A percentile compares a stretch with the other conserved stretches of the same genome.
phyloP scores from a whole-genome alignment of 2,113 vertebrate species.

The Nansenia antarctica region DNA sequence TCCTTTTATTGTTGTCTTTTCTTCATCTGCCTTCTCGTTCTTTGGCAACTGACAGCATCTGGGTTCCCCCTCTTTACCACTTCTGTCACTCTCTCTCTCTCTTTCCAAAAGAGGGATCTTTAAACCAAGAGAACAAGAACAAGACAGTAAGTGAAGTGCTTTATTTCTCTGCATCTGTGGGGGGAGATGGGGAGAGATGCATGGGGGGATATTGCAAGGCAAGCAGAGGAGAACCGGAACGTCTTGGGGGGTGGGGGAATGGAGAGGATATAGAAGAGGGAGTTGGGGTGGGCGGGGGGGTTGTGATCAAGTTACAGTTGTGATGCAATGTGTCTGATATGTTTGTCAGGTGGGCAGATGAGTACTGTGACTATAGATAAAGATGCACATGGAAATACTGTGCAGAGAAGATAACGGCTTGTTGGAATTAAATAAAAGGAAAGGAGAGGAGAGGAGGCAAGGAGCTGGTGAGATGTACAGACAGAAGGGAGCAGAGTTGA shows the following conservation, averaged over 20 bases:
- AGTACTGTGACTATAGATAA: not conserved
- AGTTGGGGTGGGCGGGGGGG: not conserved
- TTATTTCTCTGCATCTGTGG: slow-evolving; percentile 31
- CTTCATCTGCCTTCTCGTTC: slow-evolving; percentile 34
- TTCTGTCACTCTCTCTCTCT: slow-evolving; percentile 49
- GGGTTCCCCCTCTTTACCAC: slow-evolving; percentile 29
- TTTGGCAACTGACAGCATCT: slow-evolving; percentile 13
- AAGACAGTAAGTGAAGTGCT: slow-evolving; percentile 71
- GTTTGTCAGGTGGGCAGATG: slow-evolving; percentile 14
- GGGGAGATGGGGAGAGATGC: slow-evolving; percentile 17
- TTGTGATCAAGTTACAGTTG: slow-evolving; percentile 65
- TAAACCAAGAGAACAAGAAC: slow-evolving; percentile 62
- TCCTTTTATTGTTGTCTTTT: slow-evolving; percentile 24
- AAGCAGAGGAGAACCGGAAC: not conserved
- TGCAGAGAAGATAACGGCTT: not conserved
- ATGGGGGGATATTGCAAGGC: slow-evolving; percentile 7
- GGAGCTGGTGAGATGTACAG: slow-evolving; percentile 21
- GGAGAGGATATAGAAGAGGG: slow-evolving; percentile 9
- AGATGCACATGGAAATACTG: slow-evolving; percentile 1
- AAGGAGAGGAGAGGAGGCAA: slow-evolving; percentile 7
- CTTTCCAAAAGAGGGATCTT: slow-evolving; percentile 64
- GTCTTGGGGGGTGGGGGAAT: slow-evolving; percentile 10
- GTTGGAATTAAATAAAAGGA: slow-evolving; percentile 2
- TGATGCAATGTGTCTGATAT: slow-evolving; percentile 33
- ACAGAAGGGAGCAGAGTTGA: slow-evolving; percentile 2